Base-by-base conservation (phyloP, 2,113 vertebrate genomes). In the Rhinopomastus cyanomelas region DNA sequence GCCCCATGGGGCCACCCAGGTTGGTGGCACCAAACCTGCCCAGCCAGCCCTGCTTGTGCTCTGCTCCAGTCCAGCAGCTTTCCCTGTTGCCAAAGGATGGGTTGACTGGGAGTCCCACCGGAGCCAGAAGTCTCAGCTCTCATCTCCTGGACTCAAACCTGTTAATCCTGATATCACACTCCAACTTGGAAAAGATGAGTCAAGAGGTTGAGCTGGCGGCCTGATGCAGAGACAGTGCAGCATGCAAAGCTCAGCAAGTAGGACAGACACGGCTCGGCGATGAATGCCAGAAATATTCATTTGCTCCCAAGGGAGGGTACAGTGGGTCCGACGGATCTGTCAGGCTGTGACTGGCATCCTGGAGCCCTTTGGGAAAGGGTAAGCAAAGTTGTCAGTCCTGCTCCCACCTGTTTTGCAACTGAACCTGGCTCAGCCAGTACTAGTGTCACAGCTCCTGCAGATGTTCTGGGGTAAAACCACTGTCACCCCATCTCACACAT, bases 191-290 rank as follows among this genome's bases (percentile, higher is more conserved):
- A 60, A 89, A 79, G 44, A n/a, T 60, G 93, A 89, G 55, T 69
- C 93, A 65, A 32, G 86, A 73, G 8, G 2, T 5, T 23, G 72
- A 18, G 62, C 62, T 34, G 1, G 26, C 42, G 60, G 39, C 71
- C 71, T 37, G 85, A 2, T 48, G 75, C n/a, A 56, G 66, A 30
- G 19, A 12, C 11, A 17, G 42, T 74, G 4, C 0, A 5, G 61
- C 71, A 72, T 16, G 69, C 48, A 60, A 49, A 62, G 53, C 66
- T 48, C 49, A 6, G 82, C 29, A 27, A 7, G 49, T 2, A 26
- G 44, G 44, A n/a, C 75, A 71, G 62, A 39, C 37, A 12, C 0
- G 0, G 44, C 53, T 42, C 0, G 2, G 2, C 0, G 0, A 46
- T 42, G 42, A 76, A 9, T n/a, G n/a, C n/a, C 21, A 37, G 8